phyloP scores from a whole-genome alignment of 2,113 vertebrate genomes.

The Calidris pygmaea region DNA sequence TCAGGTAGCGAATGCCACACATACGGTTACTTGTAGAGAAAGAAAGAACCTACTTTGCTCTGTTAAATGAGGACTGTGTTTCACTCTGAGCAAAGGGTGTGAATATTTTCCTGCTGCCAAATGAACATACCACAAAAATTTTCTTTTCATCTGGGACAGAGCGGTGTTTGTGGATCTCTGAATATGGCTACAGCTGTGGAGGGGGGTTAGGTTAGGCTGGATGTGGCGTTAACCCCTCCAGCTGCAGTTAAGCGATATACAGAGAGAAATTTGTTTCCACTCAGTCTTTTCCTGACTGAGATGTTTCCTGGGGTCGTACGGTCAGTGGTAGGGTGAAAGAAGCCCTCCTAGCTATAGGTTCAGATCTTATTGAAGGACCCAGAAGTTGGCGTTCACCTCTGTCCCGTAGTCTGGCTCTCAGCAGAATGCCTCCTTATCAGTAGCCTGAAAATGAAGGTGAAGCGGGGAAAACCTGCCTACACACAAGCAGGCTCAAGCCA shows the following conservation, averaged over 20 bases:
- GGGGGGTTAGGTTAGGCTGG: background rate
- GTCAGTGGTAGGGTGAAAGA: background rate
- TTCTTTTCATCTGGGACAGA: constrained; percentile 48
- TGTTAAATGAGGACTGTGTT: constrained; percentile 53
- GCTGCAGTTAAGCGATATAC: background rate
- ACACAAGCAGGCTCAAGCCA: constrained; percentile 1
- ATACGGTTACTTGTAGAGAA: constrained; percentile 4
- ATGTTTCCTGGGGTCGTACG: background rate
- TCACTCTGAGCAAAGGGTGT: constrained; percentile 23
- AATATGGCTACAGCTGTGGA: background rate
- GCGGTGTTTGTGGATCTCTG: constrained; percentile 32
- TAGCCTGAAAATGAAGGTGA: background rate
- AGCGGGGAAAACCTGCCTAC: constrained; percentile 14
- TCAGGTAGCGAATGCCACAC: constrained; percentile 19
- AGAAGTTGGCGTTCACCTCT: background rate
- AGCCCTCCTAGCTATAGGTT: background rate
- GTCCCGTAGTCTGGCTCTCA: background rate
- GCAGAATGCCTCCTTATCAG: background rate
- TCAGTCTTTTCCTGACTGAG: background rate
- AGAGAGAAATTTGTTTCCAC: background rate
- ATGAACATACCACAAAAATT: constrained; percentile 51
- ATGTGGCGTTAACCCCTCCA: background rate
- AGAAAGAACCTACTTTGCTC: constrained; percentile 56
- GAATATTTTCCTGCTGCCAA: constrained; percentile 55
- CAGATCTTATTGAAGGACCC: background rate